phyloP scores from a whole-genome alignment of 2,888 invertebrate species.

The Hyposoter didymator region DNA sequence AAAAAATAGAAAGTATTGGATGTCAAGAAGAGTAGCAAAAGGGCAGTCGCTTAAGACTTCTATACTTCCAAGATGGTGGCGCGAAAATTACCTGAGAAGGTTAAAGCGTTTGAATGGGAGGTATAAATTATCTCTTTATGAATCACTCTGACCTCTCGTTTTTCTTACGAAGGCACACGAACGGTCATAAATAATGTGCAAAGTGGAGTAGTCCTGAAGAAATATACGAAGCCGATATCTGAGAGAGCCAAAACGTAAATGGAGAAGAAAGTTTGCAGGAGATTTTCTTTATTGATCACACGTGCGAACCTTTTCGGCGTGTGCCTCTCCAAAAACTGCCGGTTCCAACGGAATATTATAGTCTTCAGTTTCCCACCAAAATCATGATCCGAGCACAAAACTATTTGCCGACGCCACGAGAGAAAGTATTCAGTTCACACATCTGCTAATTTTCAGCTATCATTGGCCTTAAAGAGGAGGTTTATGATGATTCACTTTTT shows the following conservation, averaged over 20 bases:
- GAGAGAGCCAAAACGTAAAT: slow-evolving; percentile 30
- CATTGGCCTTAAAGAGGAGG: slow-evolving; percentile 34
- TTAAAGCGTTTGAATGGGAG: slow-evolving; percentile 63
- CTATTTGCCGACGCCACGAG: slow-evolving; percentile 53
- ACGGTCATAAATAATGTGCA: slow-evolving; percentile 74
- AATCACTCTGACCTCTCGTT: slow-evolving; percentile 71
- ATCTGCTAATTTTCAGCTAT: slow-evolving; percentile 56
- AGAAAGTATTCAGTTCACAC: slow-evolving; percentile 56
- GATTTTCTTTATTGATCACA: slow-evolving; percentile 46
- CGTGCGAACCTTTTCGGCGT: slow-evolving; percentile 17
- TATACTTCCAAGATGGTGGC: slow-evolving; percentile 34
- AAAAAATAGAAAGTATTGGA: slow-evolving; percentile 63
- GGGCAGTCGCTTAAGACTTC: slow-evolving; percentile 45
- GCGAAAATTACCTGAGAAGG: slow-evolving; percentile 51
- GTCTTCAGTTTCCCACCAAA: background rate
- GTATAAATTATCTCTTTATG: slow-evolving; percentile 78
- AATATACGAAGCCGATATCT: slow-evolving; percentile 40
- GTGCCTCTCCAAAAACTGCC: slow-evolving; percentile 15
- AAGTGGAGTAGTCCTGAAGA: slow-evolving; percentile 49
- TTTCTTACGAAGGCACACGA: slow-evolving; percentile 42
- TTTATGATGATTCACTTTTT: slow-evolving; percentile 40
- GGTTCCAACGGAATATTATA: slow-evolving; percentile 20
- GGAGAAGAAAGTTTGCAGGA: slow-evolving; percentile 63
- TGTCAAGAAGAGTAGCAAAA: slow-evolving; percentile 41
- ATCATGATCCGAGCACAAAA: background rate